phyloP scores from a whole-genome alignment of 2,888 invertebrate species.

The Drosophila emarginata region DNA sequence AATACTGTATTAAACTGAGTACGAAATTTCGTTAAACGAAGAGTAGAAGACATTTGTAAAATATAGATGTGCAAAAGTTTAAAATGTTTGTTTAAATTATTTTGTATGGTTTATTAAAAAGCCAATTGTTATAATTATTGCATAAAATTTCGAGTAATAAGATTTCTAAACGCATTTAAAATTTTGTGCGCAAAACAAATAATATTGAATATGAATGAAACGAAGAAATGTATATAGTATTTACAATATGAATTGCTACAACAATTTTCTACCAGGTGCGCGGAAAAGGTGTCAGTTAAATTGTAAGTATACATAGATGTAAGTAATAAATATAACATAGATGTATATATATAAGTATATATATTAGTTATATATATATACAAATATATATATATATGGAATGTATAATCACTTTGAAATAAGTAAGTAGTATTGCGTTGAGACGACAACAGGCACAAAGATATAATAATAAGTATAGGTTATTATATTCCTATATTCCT shows the following conservation, averaged over 20 bases:
- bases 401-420: conserved; percentile 74
- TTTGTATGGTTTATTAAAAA: neutral
- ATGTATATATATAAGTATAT: neutral
- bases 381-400: conserved; percentile 55
- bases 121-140: conserved; percentile 1
- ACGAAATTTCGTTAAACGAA: conserved; percentile 1
- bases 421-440: conserved; percentile 76
- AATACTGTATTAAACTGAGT: conserved; percentile 4
- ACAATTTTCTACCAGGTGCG: neutral
- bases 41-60: neutral
- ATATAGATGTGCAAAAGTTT: neutral
- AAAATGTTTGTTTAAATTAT: conserved; percentile 1
- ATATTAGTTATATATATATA: conserved; percentile 33
- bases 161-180: neutral
- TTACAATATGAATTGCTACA: conserved; percentile 6
- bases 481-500: conserved; percentile 24
- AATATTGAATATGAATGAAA: conserved; percentile 1
- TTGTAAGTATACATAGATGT: neutral
- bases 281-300: neutral
- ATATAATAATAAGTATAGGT: conserved; percentile 36
- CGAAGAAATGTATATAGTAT: conserved; percentile 4
- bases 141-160: neutral
- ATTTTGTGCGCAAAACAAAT: conserved; percentile 1
- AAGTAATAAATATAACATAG: neutral
- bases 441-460: conserved; percentile 68